Base-by-base conservation (phyloP, 2,113 vertebrate species). In the Phasianus colchicus region DNA sequence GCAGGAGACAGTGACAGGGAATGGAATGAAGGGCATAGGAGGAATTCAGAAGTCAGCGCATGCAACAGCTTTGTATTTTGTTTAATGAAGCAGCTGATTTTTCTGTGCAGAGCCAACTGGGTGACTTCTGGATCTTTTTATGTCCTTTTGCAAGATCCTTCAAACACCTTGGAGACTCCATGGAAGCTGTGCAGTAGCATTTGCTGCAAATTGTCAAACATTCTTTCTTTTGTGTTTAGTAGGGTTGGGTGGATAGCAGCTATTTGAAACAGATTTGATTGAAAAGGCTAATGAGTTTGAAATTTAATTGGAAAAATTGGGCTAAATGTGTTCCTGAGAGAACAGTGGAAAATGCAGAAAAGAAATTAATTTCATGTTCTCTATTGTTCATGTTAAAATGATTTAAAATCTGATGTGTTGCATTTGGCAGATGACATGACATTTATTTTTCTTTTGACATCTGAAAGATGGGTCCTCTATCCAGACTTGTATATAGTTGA, bases 51-150 rank as follows among this genome's bases (percentile, higher is more conserved):
- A 91, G 36, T 65, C 48, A 36, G 17, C 92, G 88, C n/a, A 40
- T 66, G 71, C 67, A 29, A 8, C 20, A 54, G 64, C 45, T 89
- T 67, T 92, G 4, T 66, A 5, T 66, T 43, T 73, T 72, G 43
- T 76, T 75, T 85, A 82, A 85, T 79, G 75, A 88, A 43, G 79
- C 72, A 87, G 43, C 52, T 89, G 73, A 64, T 92, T 54, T 27
- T 55, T 89, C 25, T 30, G 4, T 48, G 32, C 52, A 66, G 71
- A 83, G 58, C 40, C 67, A 77, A 63, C 52, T 92, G 87, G n/a
- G 27, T 73, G 63, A 81, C 71, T 83, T 66, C 48, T 76, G 71
- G 36, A 58, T 61, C 67, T 91, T 69, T 65, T 70, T 2, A 91
- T 69, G 64, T 55, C 60, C 13, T 89, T 83, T 65, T 77, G n/a